These are phyloP conservation scores for Cryptoprocta ferox DNA, from an alignment of 2,797 vertebrate genomes.

Conservation along the genomic window DNA sequence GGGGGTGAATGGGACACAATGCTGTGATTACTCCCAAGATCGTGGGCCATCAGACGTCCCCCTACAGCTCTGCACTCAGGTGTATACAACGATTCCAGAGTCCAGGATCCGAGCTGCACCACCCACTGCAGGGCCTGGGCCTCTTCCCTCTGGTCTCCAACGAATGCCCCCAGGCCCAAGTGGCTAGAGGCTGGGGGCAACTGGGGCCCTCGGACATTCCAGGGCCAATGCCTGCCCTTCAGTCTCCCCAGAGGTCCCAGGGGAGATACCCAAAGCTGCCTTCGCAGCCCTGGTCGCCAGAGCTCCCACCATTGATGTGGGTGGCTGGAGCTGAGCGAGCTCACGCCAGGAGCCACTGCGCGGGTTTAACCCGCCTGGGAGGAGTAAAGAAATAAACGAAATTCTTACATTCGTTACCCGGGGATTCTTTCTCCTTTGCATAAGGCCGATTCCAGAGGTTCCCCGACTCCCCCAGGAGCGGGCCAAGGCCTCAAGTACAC, in stretches of 20 bases:
- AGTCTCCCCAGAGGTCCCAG: not conserved
- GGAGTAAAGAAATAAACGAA: slow-evolving; percentile 63
- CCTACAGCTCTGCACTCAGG: accelerated
- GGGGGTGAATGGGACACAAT: not conserved
- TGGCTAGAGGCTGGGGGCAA: not conserved
- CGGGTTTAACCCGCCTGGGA: not conserved
- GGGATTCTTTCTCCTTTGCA: not conserved
- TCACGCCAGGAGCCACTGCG: not conserved
- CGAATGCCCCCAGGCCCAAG: not conserved
- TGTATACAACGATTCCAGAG: not conserved
- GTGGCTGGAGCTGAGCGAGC: too few relatives aligned
- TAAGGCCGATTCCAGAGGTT: not conserved
- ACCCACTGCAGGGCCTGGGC: accelerated
- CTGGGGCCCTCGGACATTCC: not conserved
- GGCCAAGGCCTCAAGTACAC: not conserved
- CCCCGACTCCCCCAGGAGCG: not conserved
- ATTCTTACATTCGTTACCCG: not conserved
- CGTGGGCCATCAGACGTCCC: not conserved
- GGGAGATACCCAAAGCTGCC: not conserved
- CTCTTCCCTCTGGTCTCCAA: not conserved
- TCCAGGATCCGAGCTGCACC: not conserved
- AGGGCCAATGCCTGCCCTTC: not conserved
- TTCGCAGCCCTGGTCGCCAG: not conserved
- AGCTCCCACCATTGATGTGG: not conserved
- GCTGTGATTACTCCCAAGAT: not conserved